phyloP scores from a whole-genome alignment of 2,797 vertebrate species.

The Adrianichthys oophorus region DNA sequence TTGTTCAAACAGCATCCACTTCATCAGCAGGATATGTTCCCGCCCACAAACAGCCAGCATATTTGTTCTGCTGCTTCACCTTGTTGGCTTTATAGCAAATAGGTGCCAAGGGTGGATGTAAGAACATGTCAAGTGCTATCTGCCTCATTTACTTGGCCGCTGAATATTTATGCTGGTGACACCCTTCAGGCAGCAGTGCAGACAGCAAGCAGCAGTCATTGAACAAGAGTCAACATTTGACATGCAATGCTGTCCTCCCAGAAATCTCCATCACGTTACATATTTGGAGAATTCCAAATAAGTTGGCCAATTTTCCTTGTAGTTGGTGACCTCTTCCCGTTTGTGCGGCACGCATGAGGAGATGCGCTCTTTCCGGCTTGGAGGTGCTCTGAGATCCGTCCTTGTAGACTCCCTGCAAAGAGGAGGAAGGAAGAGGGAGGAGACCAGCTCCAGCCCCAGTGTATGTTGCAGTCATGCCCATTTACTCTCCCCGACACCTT shows the following conservation, averaged over 20 bases:
- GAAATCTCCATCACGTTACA: constrained; percentile 10
- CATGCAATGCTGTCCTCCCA: not conserved
- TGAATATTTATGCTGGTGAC: constrained; percentile 72
- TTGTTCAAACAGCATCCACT: constrained; percentile 45
- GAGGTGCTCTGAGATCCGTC: constrained; percentile 33
- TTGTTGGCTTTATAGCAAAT: constrained; percentile 58
- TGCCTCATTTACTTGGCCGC: constrained; percentile 68
- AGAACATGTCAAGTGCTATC: constrained; percentile 68
- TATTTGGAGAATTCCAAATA: constrained; percentile 22
- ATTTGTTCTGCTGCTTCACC: constrained; percentile 65
- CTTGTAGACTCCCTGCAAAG: constrained; percentile 33
- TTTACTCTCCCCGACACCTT: constrained; percentile 67
- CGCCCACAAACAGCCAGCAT: constrained; percentile 54
- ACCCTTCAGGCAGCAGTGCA: constrained; percentile 56
- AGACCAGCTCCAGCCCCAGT: constrained; percentile 41
- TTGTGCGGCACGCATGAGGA: constrained; percentile 15
- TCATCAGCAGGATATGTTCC: constrained; percentile 48
- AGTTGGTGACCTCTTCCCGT: constrained; percentile 43
- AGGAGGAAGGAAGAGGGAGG: constrained; percentile 15
- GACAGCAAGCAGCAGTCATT: constrained; percentile 32
- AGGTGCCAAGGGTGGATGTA: constrained; percentile 74
- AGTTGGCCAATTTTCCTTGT: constrained; percentile 16
- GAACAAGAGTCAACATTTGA: constrained; percentile 23
- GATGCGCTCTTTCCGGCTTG: constrained; percentile 5
- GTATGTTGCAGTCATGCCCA: constrained; percentile 64